These are phyloP conservation scores for Lophochroa leadbeateri DNA, from an alignment of 2,113 vertebrate species.

Conservation along the genomic window DNA sequence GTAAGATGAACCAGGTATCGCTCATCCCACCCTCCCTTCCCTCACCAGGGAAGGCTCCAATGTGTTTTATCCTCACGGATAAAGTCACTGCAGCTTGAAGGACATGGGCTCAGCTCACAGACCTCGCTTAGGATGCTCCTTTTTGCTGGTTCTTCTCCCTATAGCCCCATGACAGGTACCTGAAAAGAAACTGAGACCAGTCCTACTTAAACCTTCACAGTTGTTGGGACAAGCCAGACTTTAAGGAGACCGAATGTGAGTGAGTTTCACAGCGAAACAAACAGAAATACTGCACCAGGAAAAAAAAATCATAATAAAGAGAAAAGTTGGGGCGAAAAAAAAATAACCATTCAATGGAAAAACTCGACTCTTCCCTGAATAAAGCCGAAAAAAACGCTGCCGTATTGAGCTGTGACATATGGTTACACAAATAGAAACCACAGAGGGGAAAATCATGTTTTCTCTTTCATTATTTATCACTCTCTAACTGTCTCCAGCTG, in stretches of 20 bases:
- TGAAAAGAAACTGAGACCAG: slow-evolving; percentile 6
- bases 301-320: too few species aligned
- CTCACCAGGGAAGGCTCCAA: neutral
- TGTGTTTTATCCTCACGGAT: neutral
- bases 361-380: slow-evolving; percentile 79
- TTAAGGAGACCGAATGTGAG: neutral
- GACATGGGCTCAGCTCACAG: neutral
- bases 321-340: neutral
- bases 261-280: slow-evolving; percentile 24
- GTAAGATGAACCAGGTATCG: accelerated
- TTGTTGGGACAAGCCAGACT: neutral
- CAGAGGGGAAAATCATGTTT: slow-evolving; percentile 87
- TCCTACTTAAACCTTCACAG: neutral
- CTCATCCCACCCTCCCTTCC: neutral
- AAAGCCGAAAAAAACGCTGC: slow-evolving; percentile 72
- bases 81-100: neutral
- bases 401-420: slow-evolving; percentile 80
- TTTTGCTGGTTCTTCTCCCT: slow-evolving; percentile 3
- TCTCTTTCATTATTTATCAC: slow-evolving; percentile 88
- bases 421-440: slow-evolving; percentile 83
- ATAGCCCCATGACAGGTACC: neutral
- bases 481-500: slow-evolving; percentile 88
- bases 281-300: neutral
- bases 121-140: neutral
- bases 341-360: slow-evolving; percentile 69